Evolutionary conservation across 2,888 invertebrate species (phyloP).

Genomic region (Mycalesis mineus): DNA sequence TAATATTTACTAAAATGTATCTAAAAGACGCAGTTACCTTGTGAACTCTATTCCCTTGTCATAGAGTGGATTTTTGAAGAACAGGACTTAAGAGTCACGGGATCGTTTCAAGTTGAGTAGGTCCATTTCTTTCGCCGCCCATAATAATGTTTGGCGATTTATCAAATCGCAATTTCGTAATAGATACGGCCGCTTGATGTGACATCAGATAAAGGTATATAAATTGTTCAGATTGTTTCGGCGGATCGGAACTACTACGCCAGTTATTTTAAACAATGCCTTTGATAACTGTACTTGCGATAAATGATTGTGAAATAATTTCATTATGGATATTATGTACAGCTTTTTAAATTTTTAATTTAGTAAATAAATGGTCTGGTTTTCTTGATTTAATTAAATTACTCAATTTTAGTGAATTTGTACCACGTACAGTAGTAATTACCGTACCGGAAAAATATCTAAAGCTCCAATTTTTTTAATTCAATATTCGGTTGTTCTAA

Average conservation of each 20-base stretch:
- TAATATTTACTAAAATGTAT: conserved; percentile 51
- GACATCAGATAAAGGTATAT: conserved; percentile 60
- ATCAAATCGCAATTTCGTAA: conserved; percentile 77
- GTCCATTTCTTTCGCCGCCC: conserved; percentile 74
- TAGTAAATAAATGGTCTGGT: too few species aligned
- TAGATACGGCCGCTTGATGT: conserved; percentile 71
- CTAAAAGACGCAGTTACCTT: conserved; percentile 27
- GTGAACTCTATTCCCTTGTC: conserved; percentile 35
- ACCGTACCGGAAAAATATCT: too few species aligned
- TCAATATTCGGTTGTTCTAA: too few species aligned
- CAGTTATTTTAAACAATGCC: conserved; percentile 18
- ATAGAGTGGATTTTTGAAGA: conserved; percentile 42
- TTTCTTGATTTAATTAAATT: too few species aligned
- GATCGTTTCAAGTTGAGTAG: conserved; percentile 62
- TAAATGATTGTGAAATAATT: conserved; percentile 11
- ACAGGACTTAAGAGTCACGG: conserved; percentile 34
- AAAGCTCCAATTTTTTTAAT: too few species aligned
- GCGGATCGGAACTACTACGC: conserved; percentile 17
- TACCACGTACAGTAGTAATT: too few species aligned
- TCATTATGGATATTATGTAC: too few species aligned
- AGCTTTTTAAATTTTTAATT: too few species aligned
- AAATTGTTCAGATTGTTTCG: conserved; percentile 42
- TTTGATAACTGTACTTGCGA: conserved; percentile 6
- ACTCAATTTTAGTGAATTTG: too few species aligned
- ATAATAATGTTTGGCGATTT: conserved; percentile 75